Evolutionary conservation across 2,888 invertebrate genomes (phyloP).

Genomic region (Lomographa bimaculata): DNA sequence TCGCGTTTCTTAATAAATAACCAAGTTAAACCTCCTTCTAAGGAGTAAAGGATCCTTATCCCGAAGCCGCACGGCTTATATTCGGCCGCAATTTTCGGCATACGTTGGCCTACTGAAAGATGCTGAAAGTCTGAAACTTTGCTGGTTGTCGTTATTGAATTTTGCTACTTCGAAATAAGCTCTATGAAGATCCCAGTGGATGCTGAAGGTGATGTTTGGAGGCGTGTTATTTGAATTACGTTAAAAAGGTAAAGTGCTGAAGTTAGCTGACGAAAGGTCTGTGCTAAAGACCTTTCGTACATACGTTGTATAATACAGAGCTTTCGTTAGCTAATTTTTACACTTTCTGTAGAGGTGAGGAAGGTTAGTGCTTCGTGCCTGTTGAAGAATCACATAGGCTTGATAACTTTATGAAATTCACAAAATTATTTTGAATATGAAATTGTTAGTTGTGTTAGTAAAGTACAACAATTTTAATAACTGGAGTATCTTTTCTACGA

Average conservation of each 20-base stretch:
- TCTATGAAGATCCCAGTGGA: constrained; percentile 36
- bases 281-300: too few species aligned
- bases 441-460: too few species aligned
- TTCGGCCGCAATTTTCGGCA: constrained; percentile 20
- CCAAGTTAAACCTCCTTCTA: constrained; percentile 34
- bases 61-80: constrained; percentile 16
- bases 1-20: constrained; percentile 64
- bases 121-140: constrained; percentile 39
- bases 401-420: too few species aligned
- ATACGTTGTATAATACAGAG: too few species aligned
- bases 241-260: constrained; percentile 15
- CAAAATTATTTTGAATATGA: too few species aligned
- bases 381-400: too few species aligned
- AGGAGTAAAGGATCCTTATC: constrained; percentile 27
- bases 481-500: too few species aligned
- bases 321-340: too few species aligned
- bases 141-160: constrained; percentile 58
- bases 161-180: constrained; percentile 52
- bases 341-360: constrained; percentile 2
- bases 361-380: constrained; percentile 1
- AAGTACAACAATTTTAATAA: too few species aligned
- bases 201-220: constrained; percentile 17
- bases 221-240: constrained; percentile 13
- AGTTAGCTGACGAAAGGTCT: constrained; percentile 4
- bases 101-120: constrained; percentile 21